A percentile compares a stretch with the other conserved stretches of the same genome.
phyloP scores from a whole-genome alignment of 2,888 invertebrate genomes.

The Chymomyza procnemis region DNA sequence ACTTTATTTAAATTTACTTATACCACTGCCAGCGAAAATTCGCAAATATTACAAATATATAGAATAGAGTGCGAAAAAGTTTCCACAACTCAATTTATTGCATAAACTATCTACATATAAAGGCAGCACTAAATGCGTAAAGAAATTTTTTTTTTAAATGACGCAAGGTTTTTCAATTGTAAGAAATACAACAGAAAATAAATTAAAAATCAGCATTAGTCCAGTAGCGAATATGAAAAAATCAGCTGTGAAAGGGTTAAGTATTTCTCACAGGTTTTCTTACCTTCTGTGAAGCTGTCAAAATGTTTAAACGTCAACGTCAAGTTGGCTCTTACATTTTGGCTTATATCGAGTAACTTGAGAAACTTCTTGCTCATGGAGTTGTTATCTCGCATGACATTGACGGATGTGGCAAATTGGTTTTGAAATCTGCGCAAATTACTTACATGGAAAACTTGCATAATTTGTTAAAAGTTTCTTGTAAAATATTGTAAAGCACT shows the following conservation, averaged over 20 bases:
- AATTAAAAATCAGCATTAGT: no score
- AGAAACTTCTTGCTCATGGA: neutral
- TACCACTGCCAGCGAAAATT: constrained; percentile 43
- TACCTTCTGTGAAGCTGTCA: neutral
- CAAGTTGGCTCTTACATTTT: neutral
- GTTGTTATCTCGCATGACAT: neutral
- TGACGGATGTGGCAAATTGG: neutral
- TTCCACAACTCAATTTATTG: neutral
- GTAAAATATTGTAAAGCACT: no score
- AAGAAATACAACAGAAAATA: no score
- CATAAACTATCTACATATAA: neutral
- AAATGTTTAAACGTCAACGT: neutral
- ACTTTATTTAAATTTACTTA: constrained; percentile 60
- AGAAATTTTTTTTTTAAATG: neutral
- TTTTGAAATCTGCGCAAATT: neutral
- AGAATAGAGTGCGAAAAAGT: constrained; percentile 3
- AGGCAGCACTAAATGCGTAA: neutral
- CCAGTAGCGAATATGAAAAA: neutral
- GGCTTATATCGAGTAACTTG: neutral
- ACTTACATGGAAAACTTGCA: neutral
- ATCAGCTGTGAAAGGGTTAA: neutral
- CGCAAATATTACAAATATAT: constrained; percentile 7
- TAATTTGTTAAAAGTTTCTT: neutral
- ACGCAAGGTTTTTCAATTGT: no score
- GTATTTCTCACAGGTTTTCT: neutral